phyloP scores from a whole-genome alignment of 53 echinoderm and acorn worm species.

The Apostichopus leukothele region DNA sequence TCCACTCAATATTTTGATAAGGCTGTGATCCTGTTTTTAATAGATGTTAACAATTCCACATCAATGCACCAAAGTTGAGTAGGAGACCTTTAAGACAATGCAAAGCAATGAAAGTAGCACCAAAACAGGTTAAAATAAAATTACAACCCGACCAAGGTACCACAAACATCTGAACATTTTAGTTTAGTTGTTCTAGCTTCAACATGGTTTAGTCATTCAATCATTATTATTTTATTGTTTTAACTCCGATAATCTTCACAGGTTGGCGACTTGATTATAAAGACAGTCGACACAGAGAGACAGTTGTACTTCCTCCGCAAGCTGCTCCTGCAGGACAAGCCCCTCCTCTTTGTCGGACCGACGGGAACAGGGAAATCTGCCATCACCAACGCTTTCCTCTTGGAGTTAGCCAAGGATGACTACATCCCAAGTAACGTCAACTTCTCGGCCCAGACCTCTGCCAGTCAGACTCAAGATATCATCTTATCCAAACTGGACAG shows the following conservation, averaged over 20 bases:
- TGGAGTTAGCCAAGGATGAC: constrained; percentile 87
- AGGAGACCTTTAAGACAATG: too few species aligned
- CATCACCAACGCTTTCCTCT: constrained; percentile 89
- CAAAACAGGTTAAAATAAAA: too few species aligned
- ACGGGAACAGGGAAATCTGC: constrained; percentile 97
- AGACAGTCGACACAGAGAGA: constrained; percentile 85
- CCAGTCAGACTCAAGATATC: constrained; percentile 96
- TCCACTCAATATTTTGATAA: too few species aligned
- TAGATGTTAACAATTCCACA: too few species aligned
- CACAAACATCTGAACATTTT: too few species aligned
- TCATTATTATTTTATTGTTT: background rate
- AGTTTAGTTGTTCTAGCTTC: too few species aligned
- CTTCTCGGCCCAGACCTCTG: constrained; percentile 98
- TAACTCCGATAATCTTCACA: constrained; percentile 17
- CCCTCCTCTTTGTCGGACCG: constrained; percentile 92
- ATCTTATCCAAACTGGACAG: constrained; percentile 87
- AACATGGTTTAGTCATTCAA: too few species aligned
- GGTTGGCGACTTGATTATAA: constrained; percentile 88
- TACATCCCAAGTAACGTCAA: constrained; percentile 96
- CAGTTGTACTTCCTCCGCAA: constrained; percentile 91
- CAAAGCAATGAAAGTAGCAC: too few species aligned
- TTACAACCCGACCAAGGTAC: too few species aligned
- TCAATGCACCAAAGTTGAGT: too few species aligned
- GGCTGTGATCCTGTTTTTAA: too few species aligned
- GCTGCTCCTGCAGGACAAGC: constrained; percentile 76